Base-by-base conservation (phyloP, 1,140 invertebrate species). In the Nephila pilipes region DNA sequence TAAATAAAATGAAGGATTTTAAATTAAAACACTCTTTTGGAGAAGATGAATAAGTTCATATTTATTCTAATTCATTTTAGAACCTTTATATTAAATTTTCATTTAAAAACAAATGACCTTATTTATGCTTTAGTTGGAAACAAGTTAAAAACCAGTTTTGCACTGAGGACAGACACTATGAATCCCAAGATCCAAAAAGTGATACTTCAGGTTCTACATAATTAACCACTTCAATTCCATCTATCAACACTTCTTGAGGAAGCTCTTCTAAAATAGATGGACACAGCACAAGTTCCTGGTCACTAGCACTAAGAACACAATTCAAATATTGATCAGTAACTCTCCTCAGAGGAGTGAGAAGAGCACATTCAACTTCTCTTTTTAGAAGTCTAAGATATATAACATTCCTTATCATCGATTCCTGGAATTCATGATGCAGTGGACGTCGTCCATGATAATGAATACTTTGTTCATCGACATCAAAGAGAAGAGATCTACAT, bases 321-420 rank as follows among this genome's bases (percentile, higher is more conserved):
- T 88, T 22, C 22, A 88, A 46, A 69, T 69, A 69, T 14, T 69
- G 36, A 25, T 88, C 87, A 54, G 57, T 32, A n/a, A 32, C 32
- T 69, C 87, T 88, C 20, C 38, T 32, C 32, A 88, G 38, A 46
- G 87, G 87, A 4, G 18, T 54, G 3, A 22, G 25, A 20, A 88
- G n/a, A 4, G 29, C 36, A 12, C 18, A 10, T 36, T 36, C 32
- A 0, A 87, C 2, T 36, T 87, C 58, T 63, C 29, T 14, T 65
- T 63, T 63, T 20, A 88, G 22, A 12, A 65, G 29, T 12, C 32
- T 18, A 25, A 88, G 32, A 69, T 88, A 88, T 5, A 69, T 69
- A 1, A 69, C 58, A 16, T 88, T 88, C 8, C 69, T 88, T 18
- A 88, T 69, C 2, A 88, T 25, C 1, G 46, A 22, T 69, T 88